These are phyloP conservation scores for Syrrhaptes paradoxus DNA, from an alignment of 2,113 vertebrate genomes.

Conservation along the genomic window DNA sequence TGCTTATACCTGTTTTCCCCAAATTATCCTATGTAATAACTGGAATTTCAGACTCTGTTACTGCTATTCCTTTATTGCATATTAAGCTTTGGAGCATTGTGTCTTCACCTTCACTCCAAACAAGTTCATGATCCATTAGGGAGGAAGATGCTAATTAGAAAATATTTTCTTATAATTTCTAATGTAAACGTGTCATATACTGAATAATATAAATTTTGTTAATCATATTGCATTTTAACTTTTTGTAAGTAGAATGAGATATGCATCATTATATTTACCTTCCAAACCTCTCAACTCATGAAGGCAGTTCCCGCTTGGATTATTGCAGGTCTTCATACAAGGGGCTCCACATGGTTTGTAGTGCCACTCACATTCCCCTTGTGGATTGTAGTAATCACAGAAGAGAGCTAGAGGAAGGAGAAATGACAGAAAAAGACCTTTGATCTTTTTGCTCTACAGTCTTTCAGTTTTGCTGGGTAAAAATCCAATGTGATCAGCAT, in stretches of 20 bases:
- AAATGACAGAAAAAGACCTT: background rate
- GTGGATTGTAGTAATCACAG: conserved; percentile 92
- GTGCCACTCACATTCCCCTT: conserved; percentile 90
- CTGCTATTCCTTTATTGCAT: background rate
- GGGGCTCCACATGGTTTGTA: conserved; percentile 89
- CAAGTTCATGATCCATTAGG: background rate
- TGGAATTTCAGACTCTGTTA: background rate
- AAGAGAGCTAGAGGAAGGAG: conserved; percentile 83
- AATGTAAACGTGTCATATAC: background rate
- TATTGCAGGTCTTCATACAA: conserved; percentile 90
- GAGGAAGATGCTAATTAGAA: background rate
- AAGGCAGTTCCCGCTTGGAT: conserved; percentile 84
- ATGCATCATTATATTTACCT: conserved; percentile 75
- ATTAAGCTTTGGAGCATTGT: background rate
- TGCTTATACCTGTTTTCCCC: background rate
- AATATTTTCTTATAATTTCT: background rate
- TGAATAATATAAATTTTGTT: background rate
- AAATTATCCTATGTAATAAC: background rate
- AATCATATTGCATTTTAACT: background rate
- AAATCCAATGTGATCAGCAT: background rate
- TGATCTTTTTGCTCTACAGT: background rate
- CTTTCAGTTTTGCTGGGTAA: background rate
- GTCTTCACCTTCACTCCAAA: background rate
- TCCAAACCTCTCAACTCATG: conserved; percentile 81
- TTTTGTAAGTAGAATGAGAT: background rate